Percentiles rank a stretch among this genome's conserved stretches.
phyloP scores from a whole-genome alignment of 2,888 invertebrate genomes.

The Ormyrus rosae region DNA sequence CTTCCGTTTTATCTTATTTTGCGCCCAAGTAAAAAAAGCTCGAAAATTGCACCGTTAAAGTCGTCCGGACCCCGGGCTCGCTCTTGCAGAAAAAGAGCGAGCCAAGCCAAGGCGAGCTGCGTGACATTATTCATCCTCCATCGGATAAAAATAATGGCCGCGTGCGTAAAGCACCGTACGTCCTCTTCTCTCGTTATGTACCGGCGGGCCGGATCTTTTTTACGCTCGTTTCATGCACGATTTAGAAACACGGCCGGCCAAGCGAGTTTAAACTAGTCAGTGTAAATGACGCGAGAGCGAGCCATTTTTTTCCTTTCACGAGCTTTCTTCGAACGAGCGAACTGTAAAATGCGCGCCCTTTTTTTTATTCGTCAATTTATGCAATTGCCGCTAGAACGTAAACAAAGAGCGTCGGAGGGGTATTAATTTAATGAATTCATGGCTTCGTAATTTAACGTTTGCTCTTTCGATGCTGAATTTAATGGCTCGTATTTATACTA shows the following conservation, averaged over 20 bases:
- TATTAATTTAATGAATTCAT: background rate
- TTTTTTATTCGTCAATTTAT: too few species aligned
- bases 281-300: conserved; percentile 46
- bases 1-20: conserved; percentile 31
- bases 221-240: conserved; percentile 51
- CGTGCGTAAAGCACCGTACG: conserved; percentile 49
- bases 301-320: conserved; percentile 35
- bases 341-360: conserved; percentile 2
- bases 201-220: conserved; percentile 14
- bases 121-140: conserved; percentile 67
- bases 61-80: background rate
- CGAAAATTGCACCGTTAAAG: conserved; percentile 33
- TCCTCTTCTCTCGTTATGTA: background rate
- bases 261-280: conserved; percentile 38
- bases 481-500: background rate
- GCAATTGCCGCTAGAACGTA: background rate
- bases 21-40: conserved; percentile 29
- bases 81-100: background rate
- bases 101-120: background rate
- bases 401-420: background rate
- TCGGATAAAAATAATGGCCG: conserved; percentile 68
- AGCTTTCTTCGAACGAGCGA: background rate
- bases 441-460: background rate
- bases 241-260: conserved; percentile 40
- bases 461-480: background rate